A percentile compares a stretch with the other conserved stretches of the same genome.
phyloP scores from a whole-genome alignment of 2,797 vertebrate genomes.

The Natrix natrix region DNA sequence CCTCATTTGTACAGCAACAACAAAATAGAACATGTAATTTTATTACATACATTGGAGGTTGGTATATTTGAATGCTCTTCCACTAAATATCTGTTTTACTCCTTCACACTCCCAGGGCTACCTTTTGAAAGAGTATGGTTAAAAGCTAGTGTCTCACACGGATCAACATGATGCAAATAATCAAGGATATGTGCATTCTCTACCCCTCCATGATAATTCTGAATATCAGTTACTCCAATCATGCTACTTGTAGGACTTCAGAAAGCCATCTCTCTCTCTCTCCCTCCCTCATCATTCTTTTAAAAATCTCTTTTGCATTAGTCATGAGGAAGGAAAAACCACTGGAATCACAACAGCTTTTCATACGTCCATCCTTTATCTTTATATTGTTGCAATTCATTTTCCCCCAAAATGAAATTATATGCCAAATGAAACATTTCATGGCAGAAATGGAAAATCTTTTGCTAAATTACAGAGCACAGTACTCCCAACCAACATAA shows the following conservation, averaged over 20 bases:
- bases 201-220: not conserved
- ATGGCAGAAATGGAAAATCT: not conserved
- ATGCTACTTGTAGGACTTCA: not conserved
- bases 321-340: not conserved
- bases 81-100: not conserved
- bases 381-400: not conserved
- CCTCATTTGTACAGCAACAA: not conserved
- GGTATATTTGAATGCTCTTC: not conserved
- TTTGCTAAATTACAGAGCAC: not conserved
- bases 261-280: not conserved
- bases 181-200: not conserved
- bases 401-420: not conserved
- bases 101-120: not conserved
- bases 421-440: not conserved
- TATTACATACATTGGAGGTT: not conserved
- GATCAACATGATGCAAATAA: not conserved
- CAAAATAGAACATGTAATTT: not conserved
- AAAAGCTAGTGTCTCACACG: not conserved
- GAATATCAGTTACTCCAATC: not conserved
- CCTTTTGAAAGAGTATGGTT: not conserved
- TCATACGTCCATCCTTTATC: not conserved
- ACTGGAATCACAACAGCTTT: not conserved
- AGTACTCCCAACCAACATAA: not conserved
- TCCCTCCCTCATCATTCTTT: not conserved
- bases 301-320: not conserved